These are phyloP conservation scores for Chaenogobius annularis DNA, from an alignment of 2,113 vertebrate species.

Conservation along the genomic window DNA sequence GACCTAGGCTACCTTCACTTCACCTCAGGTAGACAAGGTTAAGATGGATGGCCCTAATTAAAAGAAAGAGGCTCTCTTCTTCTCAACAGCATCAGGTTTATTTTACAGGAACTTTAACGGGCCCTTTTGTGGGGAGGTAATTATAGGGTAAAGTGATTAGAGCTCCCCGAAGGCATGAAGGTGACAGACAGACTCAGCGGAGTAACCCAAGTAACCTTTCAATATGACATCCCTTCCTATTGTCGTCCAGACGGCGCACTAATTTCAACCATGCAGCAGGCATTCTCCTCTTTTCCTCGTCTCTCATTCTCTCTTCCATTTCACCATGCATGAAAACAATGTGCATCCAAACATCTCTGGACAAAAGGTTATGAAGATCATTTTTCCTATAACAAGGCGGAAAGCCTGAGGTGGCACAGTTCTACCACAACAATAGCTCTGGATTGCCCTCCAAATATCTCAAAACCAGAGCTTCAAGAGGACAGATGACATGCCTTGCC, in stretches of 20 bases:
- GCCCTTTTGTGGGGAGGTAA: slow-evolving; percentile 80
- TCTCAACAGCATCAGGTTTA: slow-evolving; percentile 79
- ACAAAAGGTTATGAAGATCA: slow-evolving; percentile 72
- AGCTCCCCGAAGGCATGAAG: slow-evolving; percentile 77
- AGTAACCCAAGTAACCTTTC: slow-evolving; percentile 83
- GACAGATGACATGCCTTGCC: slow-evolving; percentile 81
- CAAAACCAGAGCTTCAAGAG: slow-evolving; percentile 58
- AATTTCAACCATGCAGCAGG: slow-evolving; percentile 69
- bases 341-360: slow-evolving; percentile 51
- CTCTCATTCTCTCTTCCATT: slow-evolving; percentile 24
- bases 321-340: slow-evolving; percentile 52
- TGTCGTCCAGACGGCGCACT: slow-evolving; percentile 70
- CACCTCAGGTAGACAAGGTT: slow-evolving; percentile 82
- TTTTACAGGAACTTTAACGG: slow-evolving; percentile 83
- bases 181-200: slow-evolving; percentile 80
- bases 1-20: slow-evolving; percentile 78
- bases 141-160: slow-evolving; percentile 84
- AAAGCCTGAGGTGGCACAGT: slow-evolving; percentile 34
- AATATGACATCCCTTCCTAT: slow-evolving; percentile 77
- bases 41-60: slow-evolving; percentile 84
- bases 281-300: slow-evolving; percentile 38
- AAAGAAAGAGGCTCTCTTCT: slow-evolving; percentile 77
- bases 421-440: slow-evolving; percentile 47
- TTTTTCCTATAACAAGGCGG: slow-evolving; percentile 72
- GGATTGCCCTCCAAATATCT: slow-evolving; percentile 48